These are phyloP conservation scores for Rhagoletis zephyria DNA, from an alignment of 1,140 invertebrate genomes.

Conservation along the genomic window DNA sequence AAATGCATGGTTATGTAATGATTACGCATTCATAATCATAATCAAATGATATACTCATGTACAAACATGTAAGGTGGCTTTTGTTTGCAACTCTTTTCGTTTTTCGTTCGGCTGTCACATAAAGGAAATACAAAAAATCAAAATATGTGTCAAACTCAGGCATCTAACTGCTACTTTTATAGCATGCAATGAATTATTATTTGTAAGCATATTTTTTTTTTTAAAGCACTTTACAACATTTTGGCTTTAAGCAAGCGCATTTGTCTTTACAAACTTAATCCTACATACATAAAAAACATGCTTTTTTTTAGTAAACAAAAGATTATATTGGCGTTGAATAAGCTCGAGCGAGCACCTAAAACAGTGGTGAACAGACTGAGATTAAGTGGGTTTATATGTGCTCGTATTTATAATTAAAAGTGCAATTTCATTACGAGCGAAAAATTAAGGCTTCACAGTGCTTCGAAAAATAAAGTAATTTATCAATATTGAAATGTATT, in stretches of 20 bases:
- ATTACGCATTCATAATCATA: slow-evolving; percentile 13
- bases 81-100: neutral
- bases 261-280: neutral
- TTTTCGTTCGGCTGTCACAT: neutral
- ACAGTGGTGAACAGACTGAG: neutral
- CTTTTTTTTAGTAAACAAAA: neutral
- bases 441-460: too few species aligned
- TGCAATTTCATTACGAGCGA: too few species aligned
- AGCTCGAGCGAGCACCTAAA: neutral
- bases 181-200: neutral
- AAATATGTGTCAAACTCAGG: neutral
- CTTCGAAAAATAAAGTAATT: too few species aligned
- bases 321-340: neutral
- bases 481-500: too few species aligned
- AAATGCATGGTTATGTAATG: neutral
- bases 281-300: neutral
- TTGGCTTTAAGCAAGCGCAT: neutral
- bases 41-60: neutral
- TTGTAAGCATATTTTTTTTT: neutral
- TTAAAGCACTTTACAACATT: neutral
- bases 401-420: too few species aligned
- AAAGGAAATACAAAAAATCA: neutral
- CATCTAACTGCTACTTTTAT: neutral
- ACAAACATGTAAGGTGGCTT: neutral
- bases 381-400: too few species aligned